Conservation (phyloP, 2,797 vertebrate genomes). For the Ispidina picta region DNA sequence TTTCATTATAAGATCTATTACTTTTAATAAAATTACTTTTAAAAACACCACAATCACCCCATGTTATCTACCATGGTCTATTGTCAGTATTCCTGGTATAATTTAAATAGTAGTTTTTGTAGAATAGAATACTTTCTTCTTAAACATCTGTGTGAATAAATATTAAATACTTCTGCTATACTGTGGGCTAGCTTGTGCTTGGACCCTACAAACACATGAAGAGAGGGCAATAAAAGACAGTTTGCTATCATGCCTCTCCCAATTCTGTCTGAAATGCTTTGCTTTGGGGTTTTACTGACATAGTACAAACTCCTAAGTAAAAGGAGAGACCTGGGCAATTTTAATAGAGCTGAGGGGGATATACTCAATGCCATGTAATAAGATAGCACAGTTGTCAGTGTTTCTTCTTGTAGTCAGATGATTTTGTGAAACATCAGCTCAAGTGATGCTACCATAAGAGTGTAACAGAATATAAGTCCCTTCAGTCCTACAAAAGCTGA, state of each 20-base stretch:
- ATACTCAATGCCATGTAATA: neutral
- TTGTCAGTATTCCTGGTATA: neutral
- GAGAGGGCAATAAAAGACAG: neutral
- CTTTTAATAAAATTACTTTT: neutral
- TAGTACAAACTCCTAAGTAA: neutral
- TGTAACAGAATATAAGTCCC: neutral
- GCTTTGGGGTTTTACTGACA: neutral
- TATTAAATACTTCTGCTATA: neutral
- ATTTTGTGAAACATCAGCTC: neutral
- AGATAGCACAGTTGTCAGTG: neutral
- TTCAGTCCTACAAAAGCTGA: neutral
- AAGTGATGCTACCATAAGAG: neutral
- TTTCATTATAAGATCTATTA: neutral
- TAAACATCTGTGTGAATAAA: neutral
- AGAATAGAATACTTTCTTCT: neutral
- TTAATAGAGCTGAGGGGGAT: neutral
- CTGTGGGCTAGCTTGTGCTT: neutral
- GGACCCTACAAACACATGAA: neutral
- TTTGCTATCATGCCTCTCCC: neutral
- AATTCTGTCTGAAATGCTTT: neutral
- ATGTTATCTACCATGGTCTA: neutral
- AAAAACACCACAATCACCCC: neutral
- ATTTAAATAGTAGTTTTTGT: neutral
- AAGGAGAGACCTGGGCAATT: neutral
- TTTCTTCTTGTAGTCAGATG: neutral